Evolutionary conservation across 2,888 invertebrate genomes (phyloP).

Genomic region (Hedychridium roseum): DNA sequence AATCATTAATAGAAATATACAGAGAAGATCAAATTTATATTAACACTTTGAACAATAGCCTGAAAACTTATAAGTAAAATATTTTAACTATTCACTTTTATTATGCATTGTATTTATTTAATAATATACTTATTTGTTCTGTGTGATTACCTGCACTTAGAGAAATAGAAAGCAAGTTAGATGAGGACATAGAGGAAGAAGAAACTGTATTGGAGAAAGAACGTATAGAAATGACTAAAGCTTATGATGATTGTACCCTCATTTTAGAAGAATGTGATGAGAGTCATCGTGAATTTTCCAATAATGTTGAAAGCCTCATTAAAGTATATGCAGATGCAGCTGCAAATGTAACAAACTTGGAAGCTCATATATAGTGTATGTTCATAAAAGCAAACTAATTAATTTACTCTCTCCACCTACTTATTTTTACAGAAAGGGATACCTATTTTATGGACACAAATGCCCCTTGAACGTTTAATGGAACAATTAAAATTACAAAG

Average conservation of each 20-base stretch:
- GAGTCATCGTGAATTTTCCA: constrained; percentile 37
- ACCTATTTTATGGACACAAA: constrained; percentile 53
- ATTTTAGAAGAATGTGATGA: constrained; percentile 18
- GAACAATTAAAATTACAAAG: constrained; percentile 54
- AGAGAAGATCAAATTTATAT: constrained; percentile 45
- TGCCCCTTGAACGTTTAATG: constrained; percentile 52
- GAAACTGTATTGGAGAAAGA: constrained; percentile 20
- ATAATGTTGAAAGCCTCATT: constrained; percentile 43
- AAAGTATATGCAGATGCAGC: constrained; percentile 46
- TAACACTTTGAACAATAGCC: constrained; percentile 38
- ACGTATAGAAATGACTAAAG: constrained; percentile 19
- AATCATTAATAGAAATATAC: constrained; percentile 40
- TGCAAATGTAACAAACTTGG: constrained; percentile 52
- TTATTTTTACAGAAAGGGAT: constrained; percentile 42
- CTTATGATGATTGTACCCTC: constrained; percentile 20
- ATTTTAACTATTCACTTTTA: constrained; percentile 3
- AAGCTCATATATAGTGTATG: no score
- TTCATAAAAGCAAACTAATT: no score
- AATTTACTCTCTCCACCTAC: no score
- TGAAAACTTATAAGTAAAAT: constrained; percentile 47
- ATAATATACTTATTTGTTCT: no score
- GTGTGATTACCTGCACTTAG: no score
- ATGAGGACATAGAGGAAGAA: constrained; percentile 40
- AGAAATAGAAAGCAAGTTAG: constrained; percentile 32
- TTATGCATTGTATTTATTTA: background rate